Base-by-base conservation (phyloP, 2,888 invertebrate species). In the Ecliptopera silaceata region DNA sequence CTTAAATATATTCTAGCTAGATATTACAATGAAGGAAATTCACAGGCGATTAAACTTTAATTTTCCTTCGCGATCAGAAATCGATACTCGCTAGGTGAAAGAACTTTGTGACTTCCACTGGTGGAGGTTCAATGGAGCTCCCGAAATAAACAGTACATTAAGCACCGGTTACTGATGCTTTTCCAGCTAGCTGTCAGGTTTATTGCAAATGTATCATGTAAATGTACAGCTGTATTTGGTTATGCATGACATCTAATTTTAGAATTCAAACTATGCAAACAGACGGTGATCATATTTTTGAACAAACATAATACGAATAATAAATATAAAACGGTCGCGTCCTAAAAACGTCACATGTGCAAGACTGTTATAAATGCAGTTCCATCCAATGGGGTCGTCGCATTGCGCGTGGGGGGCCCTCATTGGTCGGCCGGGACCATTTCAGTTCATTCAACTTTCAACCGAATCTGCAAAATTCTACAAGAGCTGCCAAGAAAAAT, bases 381-480 rank as follows among this genome's bases (percentile, higher is more conserved):
- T 59, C 62, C 70, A 63, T 65, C 78, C 83, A 84, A 83, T 77
- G 80, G 72, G 86, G 86, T 77, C 87, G 82, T 77, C 88, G 87
- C 88, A 88, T 73, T 88, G 88, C 88, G 88, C 86, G 86, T 77
- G 63, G 72, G 63, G 66, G 65, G 62, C 52, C 69, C 66, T 71
- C 63, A 76, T 78, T 80, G 78, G 78, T 70, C 67, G 69, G 63
- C 66, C 64, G 69, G 70, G 68, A 69, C 66, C 54, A 66, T 66
- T 71, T 63, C 64, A 68, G 86, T 81, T 83, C 86, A 69, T 84
- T 85, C 80, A 85, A 82, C 85, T 80, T 74, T 69, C 70, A 46
- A 79, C 79, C 70, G 49, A 79, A 80, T 77, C 75, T 77, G 75
- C 79, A 79, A 79, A 81, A 77, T 69, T 70, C 70, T 80, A 77